phyloP scores from a whole-genome alignment of 1,140 invertebrate species.

The Brachionus rubens region DNA sequence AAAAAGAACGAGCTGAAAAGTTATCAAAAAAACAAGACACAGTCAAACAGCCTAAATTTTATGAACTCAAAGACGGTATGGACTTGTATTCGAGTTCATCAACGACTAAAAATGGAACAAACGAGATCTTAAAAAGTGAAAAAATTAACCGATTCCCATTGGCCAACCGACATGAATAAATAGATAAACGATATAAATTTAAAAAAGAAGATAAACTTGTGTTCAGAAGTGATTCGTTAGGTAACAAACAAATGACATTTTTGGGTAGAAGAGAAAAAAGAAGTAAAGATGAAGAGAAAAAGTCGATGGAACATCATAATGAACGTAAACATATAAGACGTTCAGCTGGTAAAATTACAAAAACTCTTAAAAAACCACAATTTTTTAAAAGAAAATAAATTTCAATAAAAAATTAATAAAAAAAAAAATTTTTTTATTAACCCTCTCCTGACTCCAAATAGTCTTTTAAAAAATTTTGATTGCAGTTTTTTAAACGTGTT shows the following conservation, averaged over 20 bases:
- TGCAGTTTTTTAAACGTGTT: too few relatives aligned
- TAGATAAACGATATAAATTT: slow-evolving; percentile 61
- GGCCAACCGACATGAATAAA: slow-evolving; percentile 24
- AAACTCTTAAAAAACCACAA: slow-evolving; percentile 44
- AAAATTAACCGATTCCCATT: slow-evolving; percentile 27
- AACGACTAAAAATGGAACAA: slow-evolving; percentile 15
- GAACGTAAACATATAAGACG: slow-evolving; percentile 71
- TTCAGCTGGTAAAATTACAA: slow-evolving; percentile 62
- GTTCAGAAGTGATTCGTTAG: slow-evolving; percentile 4
- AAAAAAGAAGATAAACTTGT: slow-evolving; percentile 52
- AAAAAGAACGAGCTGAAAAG: slow-evolving; percentile 54
- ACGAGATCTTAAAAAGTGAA: slow-evolving; percentile 46
- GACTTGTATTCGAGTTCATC: slow-evolving; percentile 61
- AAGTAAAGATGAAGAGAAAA: slow-evolving; percentile 47
- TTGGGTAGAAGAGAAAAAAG: neutral
- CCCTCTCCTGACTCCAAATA: too few relatives aligned
- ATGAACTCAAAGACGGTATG: slow-evolving; percentile 67
- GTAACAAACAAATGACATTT: slow-evolving; percentile 42
- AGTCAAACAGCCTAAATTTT: slow-evolving; percentile 63
- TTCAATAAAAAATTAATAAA: neutral
- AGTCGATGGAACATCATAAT: slow-evolving; percentile 67
- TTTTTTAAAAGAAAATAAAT: slow-evolving; percentile 45
- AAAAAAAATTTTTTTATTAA: slow-evolving; percentile 10
- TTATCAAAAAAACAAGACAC: slow-evolving; percentile 34
- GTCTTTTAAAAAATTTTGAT: neutral